phyloP scores from a whole-genome alignment of 2,797 vertebrate genomes.

The Micrastur ruficollis region DNA sequence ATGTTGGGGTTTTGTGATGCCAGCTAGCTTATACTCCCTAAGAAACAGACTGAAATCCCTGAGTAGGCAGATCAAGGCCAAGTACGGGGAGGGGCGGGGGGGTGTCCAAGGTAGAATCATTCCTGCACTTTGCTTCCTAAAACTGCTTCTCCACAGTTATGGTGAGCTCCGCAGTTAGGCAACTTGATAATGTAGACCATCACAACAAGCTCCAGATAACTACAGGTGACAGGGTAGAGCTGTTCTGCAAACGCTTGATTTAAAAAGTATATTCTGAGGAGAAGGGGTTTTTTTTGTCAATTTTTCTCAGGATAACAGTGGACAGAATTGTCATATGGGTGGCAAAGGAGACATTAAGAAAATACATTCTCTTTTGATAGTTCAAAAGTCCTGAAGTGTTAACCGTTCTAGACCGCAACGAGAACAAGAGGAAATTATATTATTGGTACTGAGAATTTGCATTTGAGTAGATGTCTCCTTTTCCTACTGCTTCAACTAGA shows the following conservation, averaged over 20 bases:
- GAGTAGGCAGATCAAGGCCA: background rate
- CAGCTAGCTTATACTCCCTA: background rate
- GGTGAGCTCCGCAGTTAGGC: background rate
- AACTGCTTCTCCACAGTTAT: background rate
- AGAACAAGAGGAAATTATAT: background rate
- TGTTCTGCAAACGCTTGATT: background rate
- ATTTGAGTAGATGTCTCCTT: background rate
- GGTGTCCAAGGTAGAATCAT: background rate
- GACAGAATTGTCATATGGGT: background rate
- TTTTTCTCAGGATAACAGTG: background rate
- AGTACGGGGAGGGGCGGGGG: background rate
- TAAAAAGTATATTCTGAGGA: background rate
- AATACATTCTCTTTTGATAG: background rate
- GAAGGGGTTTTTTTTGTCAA: fast-evolving
- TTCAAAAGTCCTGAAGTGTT: background rate
- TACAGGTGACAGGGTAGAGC: background rate
- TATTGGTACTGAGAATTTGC: background rate
- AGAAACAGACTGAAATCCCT: background rate
- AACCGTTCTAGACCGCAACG: background rate
- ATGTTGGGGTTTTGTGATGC: background rate
- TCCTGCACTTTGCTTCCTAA: background rate
- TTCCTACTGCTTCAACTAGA: background rate
- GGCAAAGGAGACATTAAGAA: background rate
- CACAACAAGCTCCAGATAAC: background rate
- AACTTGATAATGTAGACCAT: background rate